These are phyloP conservation scores for Lycaena phlaeas DNA, from an alignment of 2,888 invertebrate genomes.

Conservation along the genomic window DNA sequence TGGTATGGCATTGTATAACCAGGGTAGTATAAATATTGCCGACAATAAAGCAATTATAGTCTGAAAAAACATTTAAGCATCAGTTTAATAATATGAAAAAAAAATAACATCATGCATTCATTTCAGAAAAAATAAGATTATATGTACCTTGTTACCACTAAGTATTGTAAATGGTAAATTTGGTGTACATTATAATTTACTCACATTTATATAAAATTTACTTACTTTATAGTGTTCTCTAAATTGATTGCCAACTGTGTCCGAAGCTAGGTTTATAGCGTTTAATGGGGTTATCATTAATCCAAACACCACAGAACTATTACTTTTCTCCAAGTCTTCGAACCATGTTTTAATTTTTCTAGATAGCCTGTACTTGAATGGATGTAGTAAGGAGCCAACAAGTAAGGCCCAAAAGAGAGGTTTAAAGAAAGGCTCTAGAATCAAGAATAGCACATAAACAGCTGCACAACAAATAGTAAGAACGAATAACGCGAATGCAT, in stretches of 20 bases:
- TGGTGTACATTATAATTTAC: not conserved
- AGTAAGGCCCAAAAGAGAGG: conserved; percentile 96
- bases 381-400: conserved; percentile 97
- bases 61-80: conserved; percentile 33
- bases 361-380: conserved; percentile 89
- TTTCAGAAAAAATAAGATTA: too few species aligned
- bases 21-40: conserved; percentile 63
- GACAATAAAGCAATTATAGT: conserved; percentile 52
- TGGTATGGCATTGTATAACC: conserved; percentile 83
- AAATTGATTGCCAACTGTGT: conserved; percentile 80
- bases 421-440: conserved; percentile 92
- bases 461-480: conserved; percentile 79
- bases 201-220: too few species aligned
- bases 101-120: too few species aligned
- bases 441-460: conserved; percentile 84
- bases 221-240: conserved; percentile 74
- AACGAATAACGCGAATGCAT: conserved; percentile 86
- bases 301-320: conserved; percentile 76
- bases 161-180: conserved; percentile 1
- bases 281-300: conserved; percentile 80
- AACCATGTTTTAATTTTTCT: conserved; percentile 86
- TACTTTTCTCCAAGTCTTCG: conserved; percentile 75
- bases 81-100: too few species aligned
- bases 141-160: too few species aligned
- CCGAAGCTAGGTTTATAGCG: conserved; percentile 82